A percentile compares a stretch with the other conserved stretches of the same genome.
phyloP scores from a whole-genome alignment of 2,888 invertebrate genomes.

The Hirtodrosophila histrioides region DNA sequence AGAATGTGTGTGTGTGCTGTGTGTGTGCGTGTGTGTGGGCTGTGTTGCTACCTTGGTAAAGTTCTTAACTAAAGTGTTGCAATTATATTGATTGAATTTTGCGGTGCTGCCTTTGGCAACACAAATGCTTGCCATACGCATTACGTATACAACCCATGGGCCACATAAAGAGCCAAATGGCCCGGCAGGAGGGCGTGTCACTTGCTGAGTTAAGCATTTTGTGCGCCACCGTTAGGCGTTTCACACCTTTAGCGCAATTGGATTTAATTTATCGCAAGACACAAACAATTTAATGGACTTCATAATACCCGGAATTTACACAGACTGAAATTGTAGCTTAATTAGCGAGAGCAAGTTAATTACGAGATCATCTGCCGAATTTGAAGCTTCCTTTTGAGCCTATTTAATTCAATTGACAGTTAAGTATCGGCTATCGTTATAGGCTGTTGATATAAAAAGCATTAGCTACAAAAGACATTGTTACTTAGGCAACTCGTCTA shows the following conservation, averaged over 20 bases:
- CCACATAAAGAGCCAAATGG: constrained; percentile 19
- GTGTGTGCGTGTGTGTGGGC: not conserved
- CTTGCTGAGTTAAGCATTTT: constrained; percentile 23
- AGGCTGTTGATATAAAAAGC: not conserved
- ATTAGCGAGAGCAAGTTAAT: too few relatives aligned
- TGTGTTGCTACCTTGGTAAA: constrained; percentile 32
- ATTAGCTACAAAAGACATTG: too few relatives aligned
- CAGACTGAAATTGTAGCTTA: too few relatives aligned
- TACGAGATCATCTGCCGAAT: too few relatives aligned
- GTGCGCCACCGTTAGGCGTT: too few relatives aligned
- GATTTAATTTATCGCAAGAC: constrained; percentile 8
- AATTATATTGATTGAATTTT: constrained; percentile 78
- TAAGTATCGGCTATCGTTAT: too few relatives aligned
- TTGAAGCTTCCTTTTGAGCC: too few relatives aligned
- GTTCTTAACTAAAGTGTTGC: constrained; percentile 72
- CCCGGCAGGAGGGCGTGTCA: constrained; percentile 28
- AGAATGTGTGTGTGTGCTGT: constrained; percentile 7
- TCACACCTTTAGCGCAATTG: constrained; percentile 25
- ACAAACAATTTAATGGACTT: constrained; percentile 2
- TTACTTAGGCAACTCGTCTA: too few relatives aligned
- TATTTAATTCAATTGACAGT: not conserved
- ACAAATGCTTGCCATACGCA: constrained; percentile 17
- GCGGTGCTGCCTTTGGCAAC: constrained; percentile 50
- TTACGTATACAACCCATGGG: constrained; percentile 27
- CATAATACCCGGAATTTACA: not conserved